Evolutionary conservation across 2,797 vertebrate genomes (phyloP), one percentile per base, ranked within the genome.

Genomic region (Phylloscopus collybita): DNA sequence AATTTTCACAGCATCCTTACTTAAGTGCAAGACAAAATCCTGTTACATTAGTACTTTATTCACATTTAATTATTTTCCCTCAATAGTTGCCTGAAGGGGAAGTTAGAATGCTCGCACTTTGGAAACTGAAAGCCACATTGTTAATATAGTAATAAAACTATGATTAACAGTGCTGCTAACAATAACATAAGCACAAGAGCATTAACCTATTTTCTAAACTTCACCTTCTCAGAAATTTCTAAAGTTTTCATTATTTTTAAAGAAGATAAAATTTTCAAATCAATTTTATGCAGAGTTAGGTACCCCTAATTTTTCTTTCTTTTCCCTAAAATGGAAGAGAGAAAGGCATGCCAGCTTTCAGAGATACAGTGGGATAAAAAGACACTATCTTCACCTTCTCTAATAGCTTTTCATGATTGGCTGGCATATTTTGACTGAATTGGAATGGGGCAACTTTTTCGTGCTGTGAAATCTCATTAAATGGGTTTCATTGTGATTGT

Each of bases 371-470:
- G 42, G 42, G 53, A 91, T 91, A 90, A 95, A 92, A 92, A 87
- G 74, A 87, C 30, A 25, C 1, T 4, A 38, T 91, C 79, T 90
- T 91, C 81, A 74, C 84, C 45, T 87, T 71, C 86, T 91, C 90
- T 94, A 95, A 86, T 80, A 91, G 69, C 72, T 95, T 94, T 86
- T 94, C 75, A 81, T 38, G 79, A 91, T 45, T 90, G 79, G 79
- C 50, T 97, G 95, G 69, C 92, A 95, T 93, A 81, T 95, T 97
- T 94, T 96, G 92, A 93, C 96, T 95, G 76, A 90, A 86, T 40
- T 71, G 70, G 81, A 93, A 88, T 66, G 67, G 71, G 65, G 47
- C 40, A 91, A 96, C 72, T 69, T 93, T 82, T 91, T 79, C 3
- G 1, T 60, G 85, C 87, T 95, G 72, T 93, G 89, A 95, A 94